Evolutionary conservation across 2,113 vertebrate species (phyloP), one percentile per base, ranked within the genome.

Genomic region (Reinhardtius hippoglossoides): DNA sequence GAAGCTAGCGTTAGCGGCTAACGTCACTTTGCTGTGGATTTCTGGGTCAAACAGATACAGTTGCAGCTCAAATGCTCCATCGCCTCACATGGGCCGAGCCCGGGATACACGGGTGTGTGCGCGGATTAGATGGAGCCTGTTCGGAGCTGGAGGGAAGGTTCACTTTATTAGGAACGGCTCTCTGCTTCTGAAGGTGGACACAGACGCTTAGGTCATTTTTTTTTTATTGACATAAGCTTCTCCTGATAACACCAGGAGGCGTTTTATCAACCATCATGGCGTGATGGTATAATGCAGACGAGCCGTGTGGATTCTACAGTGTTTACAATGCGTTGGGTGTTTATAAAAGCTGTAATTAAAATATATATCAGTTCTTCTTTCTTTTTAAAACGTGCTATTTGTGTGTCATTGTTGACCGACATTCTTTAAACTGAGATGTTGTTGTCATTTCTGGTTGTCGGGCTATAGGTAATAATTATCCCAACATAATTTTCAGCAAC

Each of bases 1-100:
- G n/a, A 35, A 23, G 82, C 80, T 77, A 83, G 42, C 74, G 31
- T 69, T 74, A 77, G 86, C 78, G 61, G 84, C 87, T 80, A 83
- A 58, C 48, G 48, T 81, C 83, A 76, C 74, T 83, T 73, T 67
- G 78, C 74, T 71, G 54, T 65, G 59, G 75, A 73, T 89, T 89
- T 90, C 79, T 91, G 87, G 88, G 89, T 92, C 88, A 91, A 82
- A 82, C 76, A 78, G 85, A 90, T 93, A 82, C 76, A 77, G 84
- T 93, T 91, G 84, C 91, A 84, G 78, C 78, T 79, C 70, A 84
- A 71, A 85, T 90, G 80, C 56, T 74, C 71, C 63, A 37, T 76
- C 18, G 48, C 78, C 76, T 69, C 62, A 46, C 71, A 84, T 80
- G 90, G 75, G 75, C 65, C 1, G 59, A 67, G 26, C 50, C 69